Percentiles rank a stretch among this genome's conserved stretches.
Evolutionary conservation across 2,113 vertebrate species (phyloP).

Genomic region (Martes martes): DNA sequence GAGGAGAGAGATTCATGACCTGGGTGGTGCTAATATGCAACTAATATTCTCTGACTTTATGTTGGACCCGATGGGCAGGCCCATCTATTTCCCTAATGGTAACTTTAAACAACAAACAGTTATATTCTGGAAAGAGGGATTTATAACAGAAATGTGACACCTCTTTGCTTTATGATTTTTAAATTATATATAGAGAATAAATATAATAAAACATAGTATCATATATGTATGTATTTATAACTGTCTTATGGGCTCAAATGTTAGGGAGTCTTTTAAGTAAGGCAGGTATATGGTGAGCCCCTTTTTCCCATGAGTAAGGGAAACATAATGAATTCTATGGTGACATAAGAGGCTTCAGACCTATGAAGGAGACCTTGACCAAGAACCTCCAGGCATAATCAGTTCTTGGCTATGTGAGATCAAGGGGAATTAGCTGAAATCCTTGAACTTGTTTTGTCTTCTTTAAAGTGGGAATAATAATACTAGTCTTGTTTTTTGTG

Average conservation of each 20-base stretch:
- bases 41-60: background rate
- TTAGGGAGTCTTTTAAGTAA: background rate
- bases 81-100: background rate
- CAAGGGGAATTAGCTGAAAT: background rate
- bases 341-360: background rate
- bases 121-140: background rate
- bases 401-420: background rate
- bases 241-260: background rate
- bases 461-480: background rate
- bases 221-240: background rate
- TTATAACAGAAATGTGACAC: background rate
- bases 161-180: background rate
- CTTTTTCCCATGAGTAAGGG: background rate
- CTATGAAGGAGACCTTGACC: background rate
- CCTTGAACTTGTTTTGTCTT: background rate
- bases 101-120: background rate
- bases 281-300: background rate
- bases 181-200: background rate
- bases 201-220: background rate
- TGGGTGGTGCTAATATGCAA: background rate
- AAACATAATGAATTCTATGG: background rate
- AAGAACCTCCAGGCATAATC: background rate
- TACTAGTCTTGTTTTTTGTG: background rate
- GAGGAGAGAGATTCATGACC: background rate
- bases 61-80: no score